A percentile compares a stretch with the other conserved stretches of the same genome.
These are phyloP conservation scores for Ptilorrhoa leucosticta DNA, from an alignment of 2,113 vertebrate species.

Conservation along the genomic window DNA sequence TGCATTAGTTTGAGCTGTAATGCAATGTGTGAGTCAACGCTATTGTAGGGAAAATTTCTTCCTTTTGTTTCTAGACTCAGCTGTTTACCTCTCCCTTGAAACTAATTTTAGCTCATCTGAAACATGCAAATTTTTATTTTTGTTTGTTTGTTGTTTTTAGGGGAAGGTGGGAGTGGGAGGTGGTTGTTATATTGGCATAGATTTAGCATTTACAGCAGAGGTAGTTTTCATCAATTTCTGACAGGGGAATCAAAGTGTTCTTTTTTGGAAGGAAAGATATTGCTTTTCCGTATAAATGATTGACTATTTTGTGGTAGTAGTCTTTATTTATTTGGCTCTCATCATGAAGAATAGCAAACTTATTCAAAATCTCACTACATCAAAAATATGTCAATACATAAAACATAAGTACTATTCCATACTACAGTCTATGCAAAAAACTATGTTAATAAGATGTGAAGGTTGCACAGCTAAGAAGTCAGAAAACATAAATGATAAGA, in stretches of 20 bases:
- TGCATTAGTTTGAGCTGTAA: neutral
- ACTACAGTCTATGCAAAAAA: slow-evolving; percentile 46
- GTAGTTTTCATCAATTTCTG: slow-evolving; percentile 65
- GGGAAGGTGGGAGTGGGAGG: neutral
- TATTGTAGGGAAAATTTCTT: neutral
- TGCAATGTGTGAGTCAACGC: neutral
- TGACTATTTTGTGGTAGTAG: slow-evolving; percentile 66
- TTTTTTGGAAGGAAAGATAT: slow-evolving; percentile 56
- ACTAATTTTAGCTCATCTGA: slow-evolving; percentile 10
- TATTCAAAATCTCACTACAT: slow-evolving; percentile 64
- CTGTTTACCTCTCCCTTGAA: slow-evolving; percentile 22
- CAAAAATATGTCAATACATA: slow-evolving; percentile 68
- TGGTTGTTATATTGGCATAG: slow-evolving; percentile 34
- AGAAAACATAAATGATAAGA: slow-evolving; percentile 56
- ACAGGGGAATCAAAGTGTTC: slow-evolving; percentile 65
- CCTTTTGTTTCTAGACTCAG: slow-evolving; percentile 20
- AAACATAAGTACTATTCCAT: slow-evolving; percentile 63
- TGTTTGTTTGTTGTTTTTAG: slow-evolving; percentile 37
- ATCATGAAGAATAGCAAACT: slow-evolving; percentile 60
- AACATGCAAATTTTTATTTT: neutral
- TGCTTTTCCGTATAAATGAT: slow-evolving; percentile 64
- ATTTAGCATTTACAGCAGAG: slow-evolving; percentile 54
- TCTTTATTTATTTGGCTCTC: slow-evolving; percentile 70
- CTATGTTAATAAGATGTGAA: slow-evolving; percentile 57
- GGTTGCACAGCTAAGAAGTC: slow-evolving; percentile 52